A percentile compares a stretch with the other conserved stretches of the same genome.
Evolutionary conservation across 2,797 vertebrate genomes (phyloP).

Genomic region (Echiichthys vipera): DNA sequence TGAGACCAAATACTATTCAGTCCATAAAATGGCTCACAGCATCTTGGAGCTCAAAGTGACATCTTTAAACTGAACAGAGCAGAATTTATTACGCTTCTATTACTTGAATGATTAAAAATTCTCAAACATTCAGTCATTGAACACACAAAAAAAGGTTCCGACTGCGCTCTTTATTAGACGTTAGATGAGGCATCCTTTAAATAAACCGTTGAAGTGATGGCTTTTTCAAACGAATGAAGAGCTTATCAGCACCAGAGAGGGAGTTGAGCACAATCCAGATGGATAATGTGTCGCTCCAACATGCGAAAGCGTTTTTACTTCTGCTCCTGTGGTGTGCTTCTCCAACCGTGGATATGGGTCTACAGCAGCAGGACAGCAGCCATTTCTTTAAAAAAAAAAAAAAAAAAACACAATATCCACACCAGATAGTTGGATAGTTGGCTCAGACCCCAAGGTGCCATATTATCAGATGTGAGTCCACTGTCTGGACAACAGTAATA

Average conservation of each 20-base stretch:
- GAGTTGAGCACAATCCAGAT: constrained; percentile 1
- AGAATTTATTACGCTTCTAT: background rate
- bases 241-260: background rate
- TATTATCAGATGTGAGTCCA: constrained; percentile 46
- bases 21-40: background rate
- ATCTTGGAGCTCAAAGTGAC: background rate
- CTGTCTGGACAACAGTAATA: constrained; percentile 49
- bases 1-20: background rate
- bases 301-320: background rate
- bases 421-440: constrained; percentile 7
- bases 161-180: background rate
- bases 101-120: background rate
- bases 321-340: background rate
- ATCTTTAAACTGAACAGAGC: background rate
- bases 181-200: constrained; percentile 6
- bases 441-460: constrained; percentile 29
- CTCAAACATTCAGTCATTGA: background rate
- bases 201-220: constrained; percentile 7
- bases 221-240: background rate
- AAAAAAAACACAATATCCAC: constrained; percentile 10
- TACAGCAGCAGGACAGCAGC: constrained; percentile 3
- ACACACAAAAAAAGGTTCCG: background rate
- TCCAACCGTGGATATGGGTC: background rate
- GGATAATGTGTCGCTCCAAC: constrained; percentile 22
- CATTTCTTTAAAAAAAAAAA: background rate